Base-by-base conservation (phyloP, 2,113 vertebrate genomes). In the Gopherus evgoodei region DNA sequence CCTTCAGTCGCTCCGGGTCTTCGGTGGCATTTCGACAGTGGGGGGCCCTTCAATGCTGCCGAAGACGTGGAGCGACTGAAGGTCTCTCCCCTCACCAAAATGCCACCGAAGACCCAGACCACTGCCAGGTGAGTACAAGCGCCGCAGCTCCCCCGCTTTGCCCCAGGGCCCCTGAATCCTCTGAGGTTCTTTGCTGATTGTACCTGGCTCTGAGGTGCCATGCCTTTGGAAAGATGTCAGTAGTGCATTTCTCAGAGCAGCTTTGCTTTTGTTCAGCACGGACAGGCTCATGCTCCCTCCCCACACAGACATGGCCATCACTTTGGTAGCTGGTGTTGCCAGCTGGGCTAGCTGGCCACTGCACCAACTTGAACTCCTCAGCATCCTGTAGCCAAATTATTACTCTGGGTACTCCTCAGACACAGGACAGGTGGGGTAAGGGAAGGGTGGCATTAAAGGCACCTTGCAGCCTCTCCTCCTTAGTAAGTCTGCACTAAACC, bases 401-500 rank as follows among this genome's bases (percentile, higher is more conserved):
- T 54, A 72, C 24, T 90, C 3, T 72, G 87, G 11, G 13, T 84
- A 22, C 6, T 59, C 83, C 14, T 86, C 54, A 22, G 65, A 42
- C 14, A n/a, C 21, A 94, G 17, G 75, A 3, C 13, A 17, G 92
- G 17, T 49, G 88, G 35, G 21, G n/a, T 95, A 82, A 81, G 84
- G 52, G 72, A 93, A 86, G 22, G 17, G 6, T 80, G 72, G 11
- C 12, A 76, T 44, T 76, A 44, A 76, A 11, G 24, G 22, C 21
- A 76, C 38, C 72, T 76, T 24, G 22, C 21, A 44, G n/a, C n/a
- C 12, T 76, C 38, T 44, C 11, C 10, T 22, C 35, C 69, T 75
- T 38, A 86, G 80, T 9, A 2, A 89, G 86, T 94, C 21, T 75
- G 42, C 91, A 88, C 82, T 95, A 93, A 95, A 91, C 31, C 83